Evolutionary conservation across 2,888 invertebrate species (phyloP), one percentile per base, ranked within the genome.

Genomic region (Limenitis camilla): DNA sequence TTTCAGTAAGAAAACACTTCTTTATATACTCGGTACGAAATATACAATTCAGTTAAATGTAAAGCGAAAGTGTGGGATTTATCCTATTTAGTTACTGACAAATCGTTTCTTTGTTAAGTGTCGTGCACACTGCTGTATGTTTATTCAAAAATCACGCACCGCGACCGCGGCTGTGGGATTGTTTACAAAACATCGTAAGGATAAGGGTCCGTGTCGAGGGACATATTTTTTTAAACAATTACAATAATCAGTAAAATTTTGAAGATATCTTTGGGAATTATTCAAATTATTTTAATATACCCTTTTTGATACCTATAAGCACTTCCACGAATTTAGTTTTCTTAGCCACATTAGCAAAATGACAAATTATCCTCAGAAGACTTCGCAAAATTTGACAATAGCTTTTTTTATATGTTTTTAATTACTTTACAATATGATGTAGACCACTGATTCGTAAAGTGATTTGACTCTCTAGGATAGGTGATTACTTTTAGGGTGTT

Each of bases 111-210:
- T 67, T 70, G 72, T 73, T 74, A 71, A 66, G 68, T 57, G 53
- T 47, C 58, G 64, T 53, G 60, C 68, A 71, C 71, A 69, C 68
- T 45, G 19, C 44, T 55, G 65, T 7, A 61, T 81, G 85, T 85
- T 85, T 85, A 81, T 78, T 68, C 70, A 78, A 78, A 71, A 63
- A 76, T 75, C 85, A 85, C 85, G 84, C 76, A 76, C 84, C 81
- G 70, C 78, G 80, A 78, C 83, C 71, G 64, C 67, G 63, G 71
- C 69, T 60, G 59, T 61, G 67, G 68, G 65, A 67, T 68, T 74
- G 69, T 76, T 81, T 74, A 68, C 73, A 77, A 78, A 83, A 83
- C 83, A 84, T 76, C 67, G 67, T 39, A 32, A 51, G 49, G 48
- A 56, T 47, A 43, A 35, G 40, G 28, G 40, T 35, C 0, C 19